These are phyloP conservation scores for Acanthosepion pharaonis DNA, from an alignment of 2,888 invertebrate genomes.

Conservation along the genomic window DNA sequence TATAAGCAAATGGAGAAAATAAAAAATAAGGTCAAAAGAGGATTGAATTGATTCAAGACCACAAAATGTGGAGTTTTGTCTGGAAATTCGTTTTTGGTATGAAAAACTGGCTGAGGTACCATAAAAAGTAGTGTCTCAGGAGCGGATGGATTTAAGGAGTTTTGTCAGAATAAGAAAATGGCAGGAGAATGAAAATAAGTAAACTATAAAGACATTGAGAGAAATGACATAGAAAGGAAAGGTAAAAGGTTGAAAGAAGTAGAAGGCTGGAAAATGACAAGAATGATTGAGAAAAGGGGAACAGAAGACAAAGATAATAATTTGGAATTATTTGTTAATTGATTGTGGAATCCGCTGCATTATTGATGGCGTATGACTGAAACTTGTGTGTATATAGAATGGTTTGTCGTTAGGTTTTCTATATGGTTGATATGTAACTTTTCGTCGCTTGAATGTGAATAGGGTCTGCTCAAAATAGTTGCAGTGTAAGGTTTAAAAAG, in stretches of 20 bases:
- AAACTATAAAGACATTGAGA: background rate
- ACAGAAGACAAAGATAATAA: background rate
- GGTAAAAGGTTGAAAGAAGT: too few relatives aligned
- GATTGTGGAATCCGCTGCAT: too few relatives aligned
- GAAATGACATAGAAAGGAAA: too few relatives aligned
- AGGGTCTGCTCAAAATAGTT: too few relatives aligned
- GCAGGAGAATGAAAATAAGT: background rate
- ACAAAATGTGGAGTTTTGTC: background rate
- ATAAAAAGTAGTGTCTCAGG: background rate
- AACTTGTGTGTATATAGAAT: too few relatives aligned
- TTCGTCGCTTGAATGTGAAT: too few relatives aligned
- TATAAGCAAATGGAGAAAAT: background rate
- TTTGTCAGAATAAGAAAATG: background rate
- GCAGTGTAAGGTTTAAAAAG: too few relatives aligned
- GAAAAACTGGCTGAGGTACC: background rate
- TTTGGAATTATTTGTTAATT: too few relatives aligned
- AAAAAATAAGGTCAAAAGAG: too few relatives aligned
- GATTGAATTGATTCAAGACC: background rate
- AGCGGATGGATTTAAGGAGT: background rate
- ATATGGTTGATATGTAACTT: too few relatives aligned
- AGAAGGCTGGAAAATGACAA: background rate
- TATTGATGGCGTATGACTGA: too few relatives aligned
- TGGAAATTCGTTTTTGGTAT: background rate
- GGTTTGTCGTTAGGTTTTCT: too few relatives aligned
- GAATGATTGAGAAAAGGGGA: background rate